Conservation (phyloP, 2,113 vertebrate species). For the Dascyllus trimaculatus region DNA sequence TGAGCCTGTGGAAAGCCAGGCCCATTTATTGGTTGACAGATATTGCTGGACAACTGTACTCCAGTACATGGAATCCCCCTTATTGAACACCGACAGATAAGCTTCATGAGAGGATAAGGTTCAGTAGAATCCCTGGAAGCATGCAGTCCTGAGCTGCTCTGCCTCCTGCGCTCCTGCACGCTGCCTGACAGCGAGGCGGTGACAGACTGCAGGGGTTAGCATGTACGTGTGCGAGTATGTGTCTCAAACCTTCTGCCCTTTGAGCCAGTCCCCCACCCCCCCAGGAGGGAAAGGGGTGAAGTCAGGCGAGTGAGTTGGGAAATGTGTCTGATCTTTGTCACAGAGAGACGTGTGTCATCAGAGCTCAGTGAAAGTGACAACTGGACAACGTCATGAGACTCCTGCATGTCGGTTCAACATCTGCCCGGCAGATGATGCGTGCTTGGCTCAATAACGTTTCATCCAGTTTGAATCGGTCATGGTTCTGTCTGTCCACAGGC, state of each 20-base stretch:
- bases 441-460: background rate
- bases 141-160: slow-evolving; percentile 29
- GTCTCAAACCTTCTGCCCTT: slow-evolving; percentile 49
- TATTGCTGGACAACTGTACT: background rate
- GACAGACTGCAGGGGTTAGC: background rate
- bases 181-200: slow-evolving; percentile 7
- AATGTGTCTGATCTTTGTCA: slow-evolving; percentile 75
- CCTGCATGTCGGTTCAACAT: slow-evolving; percentile 1
- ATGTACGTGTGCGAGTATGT: background rate
- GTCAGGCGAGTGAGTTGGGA: slow-evolving; percentile 54
- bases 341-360: slow-evolving; percentile 51
- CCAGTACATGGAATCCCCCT: slow-evolving; percentile 18
- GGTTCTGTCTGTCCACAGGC: too few species aligned
- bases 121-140: slow-evolving; percentile 19
- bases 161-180: slow-evolving; percentile 27
- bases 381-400: background rate
- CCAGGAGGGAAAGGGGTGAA: slow-evolving; percentile 9
- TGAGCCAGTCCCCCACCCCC: slow-evolving; percentile 52
- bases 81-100: slow-evolving; percentile 51
- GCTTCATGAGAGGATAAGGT: background rate
- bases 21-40: slow-evolving; percentile 46
- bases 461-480: background rate
- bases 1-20: background rate
- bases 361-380: slow-evolving; percentile 28
- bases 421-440: background rate